These are phyloP conservation scores for Hyles euphorbiae DNA, from an alignment of 1,140 invertebrate genomes.

Conservation along the genomic window DNA sequence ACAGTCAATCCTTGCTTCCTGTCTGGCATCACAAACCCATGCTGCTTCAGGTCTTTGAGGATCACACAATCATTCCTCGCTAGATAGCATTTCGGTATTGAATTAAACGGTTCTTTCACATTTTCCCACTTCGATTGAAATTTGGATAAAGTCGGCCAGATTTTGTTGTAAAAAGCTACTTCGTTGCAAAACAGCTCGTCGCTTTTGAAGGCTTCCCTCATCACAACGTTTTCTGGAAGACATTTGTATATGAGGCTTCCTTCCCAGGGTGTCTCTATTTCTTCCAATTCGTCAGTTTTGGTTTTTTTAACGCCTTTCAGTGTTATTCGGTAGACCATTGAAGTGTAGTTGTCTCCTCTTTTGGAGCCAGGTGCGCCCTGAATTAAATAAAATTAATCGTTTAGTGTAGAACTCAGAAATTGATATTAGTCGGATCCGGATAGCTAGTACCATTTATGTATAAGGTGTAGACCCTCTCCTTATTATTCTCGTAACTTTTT, in stretches of 20 bases:
- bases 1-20: slow-evolving; percentile 78
- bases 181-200: slow-evolving; percentile 83
- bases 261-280: slow-evolving; percentile 72
- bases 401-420: too few species aligned
- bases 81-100: slow-evolving; percentile 80
- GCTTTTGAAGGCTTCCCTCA: slow-evolving; percentile 81
- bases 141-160: slow-evolving; percentile 78
- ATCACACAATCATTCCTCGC: slow-evolving; percentile 79
- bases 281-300: slow-evolving; percentile 48
- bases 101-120: slow-evolving; percentile 72
- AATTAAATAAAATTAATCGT: too few species aligned
- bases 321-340: slow-evolving; percentile 80
- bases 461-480: too few species aligned
- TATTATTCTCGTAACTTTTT: too few species aligned
- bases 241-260: slow-evolving; percentile 82
- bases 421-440: too few species aligned
- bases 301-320: slow-evolving; percentile 75
- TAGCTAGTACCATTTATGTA: too few species aligned
- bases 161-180: slow-evolving; percentile 82
- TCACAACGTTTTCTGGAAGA: slow-evolving; percentile 78
- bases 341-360: slow-evolving; percentile 84
- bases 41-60: slow-evolving; percentile 77
- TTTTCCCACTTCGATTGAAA: slow-evolving; percentile 73
- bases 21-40: slow-evolving; percentile 82
- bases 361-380: slow-evolving; percentile 81